phyloP scores from a whole-genome alignment of 2,113 vertebrate species.

The Galeopterus variegatus region DNA sequence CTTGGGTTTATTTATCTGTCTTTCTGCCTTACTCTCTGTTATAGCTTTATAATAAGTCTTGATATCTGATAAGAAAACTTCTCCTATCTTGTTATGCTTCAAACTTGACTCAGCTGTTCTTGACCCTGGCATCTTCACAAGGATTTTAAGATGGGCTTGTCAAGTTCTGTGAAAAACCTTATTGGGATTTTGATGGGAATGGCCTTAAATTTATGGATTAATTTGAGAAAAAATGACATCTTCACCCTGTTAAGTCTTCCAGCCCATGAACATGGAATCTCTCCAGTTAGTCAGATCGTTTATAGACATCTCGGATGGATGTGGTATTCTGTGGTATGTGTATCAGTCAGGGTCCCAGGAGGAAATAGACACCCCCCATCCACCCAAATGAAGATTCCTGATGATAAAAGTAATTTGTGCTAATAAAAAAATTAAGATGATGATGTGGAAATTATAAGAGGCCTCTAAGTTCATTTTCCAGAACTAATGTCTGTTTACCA shows the following conservation, averaged over 20 bases:
- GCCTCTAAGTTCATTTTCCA: conserved; percentile 24
- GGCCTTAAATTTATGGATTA: conserved; percentile 30
- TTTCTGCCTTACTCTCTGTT: conserved; percentile 35
- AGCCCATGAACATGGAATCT: not conserved
- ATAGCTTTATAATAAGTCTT: not conserved
- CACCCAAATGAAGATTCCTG: not conserved
- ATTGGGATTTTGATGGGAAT: not conserved
- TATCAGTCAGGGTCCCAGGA: not conserved
- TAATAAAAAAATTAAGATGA: conserved; percentile 50
- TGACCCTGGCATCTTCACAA: not conserved
- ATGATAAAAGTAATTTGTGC: conserved; percentile 11
- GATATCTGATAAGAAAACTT: not conserved
- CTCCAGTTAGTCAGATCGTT: not conserved
- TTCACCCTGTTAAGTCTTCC: not conserved
- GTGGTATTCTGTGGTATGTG: not conserved
- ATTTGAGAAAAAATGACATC: conserved; percentile 7
- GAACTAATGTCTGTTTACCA: not conserved
- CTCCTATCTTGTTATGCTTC: not conserved
- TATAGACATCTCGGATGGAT: not conserved
- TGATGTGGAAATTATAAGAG: conserved; percentile 18
- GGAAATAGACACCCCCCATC: not conserved
- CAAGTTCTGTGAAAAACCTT: not conserved
- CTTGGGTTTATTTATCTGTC: not conserved
- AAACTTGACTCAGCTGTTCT: not conserved
- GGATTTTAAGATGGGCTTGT: conserved; percentile 37